Conservation (phyloP, 1,140 invertebrate species). For the Adelges cooleyi region DNA sequence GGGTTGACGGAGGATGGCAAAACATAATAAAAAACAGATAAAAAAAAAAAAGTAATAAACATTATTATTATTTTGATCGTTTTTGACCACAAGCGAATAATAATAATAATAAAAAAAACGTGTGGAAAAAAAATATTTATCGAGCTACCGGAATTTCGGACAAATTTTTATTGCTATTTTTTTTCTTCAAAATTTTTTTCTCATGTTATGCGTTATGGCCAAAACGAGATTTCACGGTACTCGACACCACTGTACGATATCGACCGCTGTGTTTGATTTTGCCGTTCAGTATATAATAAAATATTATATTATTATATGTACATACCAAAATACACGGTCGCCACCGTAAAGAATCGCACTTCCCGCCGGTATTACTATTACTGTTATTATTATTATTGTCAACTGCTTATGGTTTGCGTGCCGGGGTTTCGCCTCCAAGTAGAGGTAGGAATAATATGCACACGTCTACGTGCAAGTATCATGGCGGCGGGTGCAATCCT, state of each 20-base stretch:
- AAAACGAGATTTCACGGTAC: conserved; percentile 23
- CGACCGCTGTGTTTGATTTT: neutral
- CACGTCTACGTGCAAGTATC: neutral
- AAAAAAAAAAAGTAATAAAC: neutral
- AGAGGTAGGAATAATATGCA: neutral
- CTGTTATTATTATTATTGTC: neutral
- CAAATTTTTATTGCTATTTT: neutral
- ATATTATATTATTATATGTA: no score
- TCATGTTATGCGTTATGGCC: no score
- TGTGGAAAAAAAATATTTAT: conserved; percentile 25
- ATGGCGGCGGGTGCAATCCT: conserved; percentile 3
- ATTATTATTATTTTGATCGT: no score
- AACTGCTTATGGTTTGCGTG: neutral
- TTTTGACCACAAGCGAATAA: no score
- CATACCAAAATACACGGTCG: neutral
- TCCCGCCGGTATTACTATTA: neutral
- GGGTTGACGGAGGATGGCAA: no score
- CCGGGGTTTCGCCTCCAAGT: neutral
- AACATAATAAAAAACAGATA: neutral
- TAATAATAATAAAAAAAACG: neutral
- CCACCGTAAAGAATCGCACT: conserved; percentile 3
- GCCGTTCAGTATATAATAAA: neutral
- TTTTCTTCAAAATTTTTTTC: neutral
- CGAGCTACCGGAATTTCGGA: conserved; percentile 7
- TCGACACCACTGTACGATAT: neutral